Percentiles rank a stretch among this genome's conserved stretches.
Evolutionary conservation across 2,797 vertebrate genomes (phyloP).

Genomic region (Sciurus carolinensis): DNA sequence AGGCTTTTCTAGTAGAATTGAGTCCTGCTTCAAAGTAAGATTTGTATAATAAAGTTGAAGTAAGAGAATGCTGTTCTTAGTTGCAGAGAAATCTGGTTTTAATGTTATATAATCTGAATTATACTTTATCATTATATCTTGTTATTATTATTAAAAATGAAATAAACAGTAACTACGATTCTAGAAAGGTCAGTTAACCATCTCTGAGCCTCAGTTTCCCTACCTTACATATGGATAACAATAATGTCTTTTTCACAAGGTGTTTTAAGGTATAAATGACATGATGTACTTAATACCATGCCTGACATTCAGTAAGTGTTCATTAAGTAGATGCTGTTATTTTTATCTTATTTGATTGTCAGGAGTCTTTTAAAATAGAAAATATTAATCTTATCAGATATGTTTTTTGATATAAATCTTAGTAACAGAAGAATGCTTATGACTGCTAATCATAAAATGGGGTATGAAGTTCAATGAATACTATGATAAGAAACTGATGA

Average conservation of each 20-base stretch:
- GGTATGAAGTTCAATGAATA: conserved; percentile 22
- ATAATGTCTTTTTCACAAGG: background rate
- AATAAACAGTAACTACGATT: background rate
- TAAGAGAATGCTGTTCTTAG: background rate
- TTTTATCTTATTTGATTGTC: conserved; percentile 9
- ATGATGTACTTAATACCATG: background rate
- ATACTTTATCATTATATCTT: background rate
- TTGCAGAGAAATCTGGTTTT: background rate
- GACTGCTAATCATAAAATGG: background rate
- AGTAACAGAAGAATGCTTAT: conserved; percentile 16
- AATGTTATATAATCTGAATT: conserved; percentile 35
- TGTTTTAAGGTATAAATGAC: background rate
- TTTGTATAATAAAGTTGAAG: conserved; percentile 50
- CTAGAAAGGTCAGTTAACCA: background rate
- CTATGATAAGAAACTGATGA: background rate
- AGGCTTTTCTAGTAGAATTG: conserved; percentile 28
- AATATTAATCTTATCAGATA: background rate
- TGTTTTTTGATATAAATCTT: background rate
- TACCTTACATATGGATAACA: background rate
- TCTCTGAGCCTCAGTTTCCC: background rate
- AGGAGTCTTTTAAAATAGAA: background rate
- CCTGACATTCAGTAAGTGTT: background rate
- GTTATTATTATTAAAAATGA: conserved; percentile 10
- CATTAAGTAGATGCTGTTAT: background rate
- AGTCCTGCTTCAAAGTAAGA: conserved; percentile 61